A percentile compares a stretch with the other conserved stretches of the same genome.
These are phyloP conservation scores for Pterois miles DNA, from an alignment of 2,797 vertebrate genomes.

Conservation along the genomic window DNA sequence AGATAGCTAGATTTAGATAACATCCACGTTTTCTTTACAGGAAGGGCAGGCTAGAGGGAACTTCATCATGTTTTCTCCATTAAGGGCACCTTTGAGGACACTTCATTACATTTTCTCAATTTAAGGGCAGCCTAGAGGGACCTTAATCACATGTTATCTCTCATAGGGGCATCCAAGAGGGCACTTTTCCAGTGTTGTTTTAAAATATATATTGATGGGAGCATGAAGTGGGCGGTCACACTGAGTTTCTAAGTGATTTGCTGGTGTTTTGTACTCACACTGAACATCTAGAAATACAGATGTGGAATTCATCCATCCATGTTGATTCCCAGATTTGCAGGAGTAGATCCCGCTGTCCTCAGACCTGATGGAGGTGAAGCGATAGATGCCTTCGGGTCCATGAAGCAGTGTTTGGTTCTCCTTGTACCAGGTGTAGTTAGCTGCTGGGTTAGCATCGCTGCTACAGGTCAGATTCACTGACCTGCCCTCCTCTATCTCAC, in stretches of 20 bases:
- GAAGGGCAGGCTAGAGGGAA: no score
- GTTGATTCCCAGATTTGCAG: conserved; percentile 17
- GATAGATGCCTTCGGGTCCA: neutral
- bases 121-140: no score
- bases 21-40: no score
- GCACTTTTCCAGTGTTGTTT: no score
- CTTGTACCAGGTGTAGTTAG: conserved; percentile 41
- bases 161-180: no score
- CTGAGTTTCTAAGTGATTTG: neutral
- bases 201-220: no score
- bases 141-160: no score
- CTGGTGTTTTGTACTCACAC: conserved; percentile 34
- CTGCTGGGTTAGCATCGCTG: conserved; percentile 42
- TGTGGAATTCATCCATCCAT: neutral
- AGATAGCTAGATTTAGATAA: no score
- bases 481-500: conserved; percentile 12
- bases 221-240: no score
- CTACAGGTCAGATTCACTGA: conserved; percentile 43
- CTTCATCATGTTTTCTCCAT: no score
- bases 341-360: neutral
- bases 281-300: conserved; percentile 18
- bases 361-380: conserved; percentile 21
- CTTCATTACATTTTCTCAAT: no score
- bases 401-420: accelerated
- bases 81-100: no score